phyloP scores from a whole-genome alignment of 2,888 invertebrate species.

The Brassicogethes aeneus region DNA sequence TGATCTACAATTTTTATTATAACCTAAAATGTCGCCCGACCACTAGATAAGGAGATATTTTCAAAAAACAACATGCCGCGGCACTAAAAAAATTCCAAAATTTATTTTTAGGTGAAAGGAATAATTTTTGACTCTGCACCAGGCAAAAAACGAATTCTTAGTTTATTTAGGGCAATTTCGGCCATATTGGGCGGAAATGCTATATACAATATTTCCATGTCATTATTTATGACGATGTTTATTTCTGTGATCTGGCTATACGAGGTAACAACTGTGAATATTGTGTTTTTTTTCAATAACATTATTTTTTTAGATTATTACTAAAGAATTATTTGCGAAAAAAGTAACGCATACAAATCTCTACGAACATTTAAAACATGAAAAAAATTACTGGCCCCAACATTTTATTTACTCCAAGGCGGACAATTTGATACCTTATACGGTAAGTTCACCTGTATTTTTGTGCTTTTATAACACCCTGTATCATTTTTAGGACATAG shows the following conservation, averaged over 20 bases:
- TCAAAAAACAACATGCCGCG: too few relatives aligned
- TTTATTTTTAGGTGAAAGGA: slow-evolving; percentile 46
- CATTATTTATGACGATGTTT: slow-evolving; percentile 47
- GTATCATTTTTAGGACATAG: slow-evolving; percentile 47
- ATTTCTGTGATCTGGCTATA: slow-evolving; percentile 52
- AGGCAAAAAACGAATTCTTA: slow-evolving; percentile 50
- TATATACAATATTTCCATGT: slow-evolving; percentile 47
- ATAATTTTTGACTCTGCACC: slow-evolving; percentile 67
- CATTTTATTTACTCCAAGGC: slow-evolving; percentile 64
- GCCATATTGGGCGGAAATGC: slow-evolving; percentile 52
- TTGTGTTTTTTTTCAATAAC: not conserved
- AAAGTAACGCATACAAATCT: slow-evolving; percentile 45
- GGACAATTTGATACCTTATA: slow-evolving; percentile 56
- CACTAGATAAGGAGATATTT: too few relatives aligned
- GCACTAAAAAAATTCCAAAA: too few relatives aligned
- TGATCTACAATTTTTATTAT: too few relatives aligned
- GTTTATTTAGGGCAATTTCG: slow-evolving; percentile 51
- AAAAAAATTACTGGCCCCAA: slow-evolving; percentile 55
- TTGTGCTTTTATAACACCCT: not conserved
- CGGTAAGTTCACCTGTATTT: slow-evolving; percentile 35
- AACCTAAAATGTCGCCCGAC: too few relatives aligned
- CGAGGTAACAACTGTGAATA: slow-evolving; percentile 43
- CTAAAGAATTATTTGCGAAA: slow-evolving; percentile 29
- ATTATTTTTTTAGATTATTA: slow-evolving; percentile 30
- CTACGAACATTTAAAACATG: slow-evolving; percentile 48